Percentiles rank a stretch among this genome's conserved stretches.
Conservation (phyloP, 1,140 invertebrate species). For the Pollicipes pollicipes region DNA sequence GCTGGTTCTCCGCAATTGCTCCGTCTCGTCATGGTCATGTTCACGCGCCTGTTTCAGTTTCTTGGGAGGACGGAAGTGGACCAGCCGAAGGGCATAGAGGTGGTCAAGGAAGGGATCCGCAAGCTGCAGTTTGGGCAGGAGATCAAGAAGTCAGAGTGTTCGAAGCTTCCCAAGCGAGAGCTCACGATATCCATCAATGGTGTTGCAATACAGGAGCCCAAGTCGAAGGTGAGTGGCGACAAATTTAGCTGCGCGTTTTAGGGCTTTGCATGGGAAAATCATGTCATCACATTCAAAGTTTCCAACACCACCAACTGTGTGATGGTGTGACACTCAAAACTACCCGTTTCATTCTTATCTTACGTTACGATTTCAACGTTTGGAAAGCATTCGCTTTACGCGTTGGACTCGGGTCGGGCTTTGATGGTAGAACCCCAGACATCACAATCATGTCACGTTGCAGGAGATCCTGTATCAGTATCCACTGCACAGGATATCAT, state of each 20-base stretch:
- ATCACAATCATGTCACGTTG: constrained; percentile 13
- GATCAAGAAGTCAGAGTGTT: constrained; percentile 68
- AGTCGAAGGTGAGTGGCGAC: constrained; percentile 33
- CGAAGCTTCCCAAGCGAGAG: constrained; percentile 66
- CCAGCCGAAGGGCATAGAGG: constrained; percentile 88
- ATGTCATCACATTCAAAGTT: background rate
- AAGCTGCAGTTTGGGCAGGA: constrained; percentile 89
- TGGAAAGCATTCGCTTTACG: no score
- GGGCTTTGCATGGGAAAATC: no score
- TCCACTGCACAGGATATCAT: constrained; percentile 90
- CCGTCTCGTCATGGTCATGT: constrained; percentile 8
- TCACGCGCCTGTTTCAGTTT: constrained; percentile 49
- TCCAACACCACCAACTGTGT: background rate
- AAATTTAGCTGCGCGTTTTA: no score
- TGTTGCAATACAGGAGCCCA: constrained; percentile 73
- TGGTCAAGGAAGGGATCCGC: constrained; percentile 86
- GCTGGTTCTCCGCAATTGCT: no score
- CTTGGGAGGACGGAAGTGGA: constrained; percentile 81
- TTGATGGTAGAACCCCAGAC: no score
- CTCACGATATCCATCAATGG: constrained; percentile 88
- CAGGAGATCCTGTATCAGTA: constrained; percentile 76
- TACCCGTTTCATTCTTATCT: background rate
- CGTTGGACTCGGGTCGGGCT: no score
- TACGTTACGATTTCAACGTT: background rate
- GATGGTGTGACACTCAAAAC: no score